Conservation (phyloP, 30 jellyfish, hydroid and myxozoan genomes). For the Nemopilema nomurai region DNA sequence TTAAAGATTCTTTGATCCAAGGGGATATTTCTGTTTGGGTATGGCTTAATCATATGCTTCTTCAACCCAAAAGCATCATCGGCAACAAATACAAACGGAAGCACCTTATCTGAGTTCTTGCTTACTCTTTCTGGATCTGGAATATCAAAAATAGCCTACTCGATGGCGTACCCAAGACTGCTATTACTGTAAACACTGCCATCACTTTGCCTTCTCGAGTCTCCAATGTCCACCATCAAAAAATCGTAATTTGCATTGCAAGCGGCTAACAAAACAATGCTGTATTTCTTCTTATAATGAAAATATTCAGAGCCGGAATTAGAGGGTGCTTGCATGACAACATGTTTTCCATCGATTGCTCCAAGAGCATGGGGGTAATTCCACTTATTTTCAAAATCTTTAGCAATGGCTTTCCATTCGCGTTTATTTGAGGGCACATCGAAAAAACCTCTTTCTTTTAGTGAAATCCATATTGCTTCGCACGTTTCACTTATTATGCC, state of each 20-base stretch:
- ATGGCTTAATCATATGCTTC: slow-evolving; percentile 62
- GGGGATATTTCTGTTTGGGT: slow-evolving; percentile 43
- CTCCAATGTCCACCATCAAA: slow-evolving; percentile 39
- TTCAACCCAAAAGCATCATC: slow-evolving; percentile 71
- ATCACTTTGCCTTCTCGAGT: slow-evolving; percentile 60
- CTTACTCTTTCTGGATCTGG: slow-evolving; percentile 41
- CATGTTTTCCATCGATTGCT: slow-evolving; percentile 64
- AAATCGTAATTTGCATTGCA: slow-evolving; percentile 40
- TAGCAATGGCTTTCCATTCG: slow-evolving; percentile 31
- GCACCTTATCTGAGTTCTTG: slow-evolving; percentile 31
- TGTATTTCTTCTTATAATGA: slow-evolving; percentile 34
- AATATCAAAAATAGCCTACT: slow-evolving; percentile 6
- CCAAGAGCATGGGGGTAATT: slow-evolving; percentile 53
- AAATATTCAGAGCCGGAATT: slow-evolving; percentile 36
- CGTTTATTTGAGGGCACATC: slow-evolving; percentile 1
- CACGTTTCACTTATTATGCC: slow-evolving; percentile 14
- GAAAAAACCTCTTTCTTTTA: neutral
- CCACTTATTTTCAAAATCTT: slow-evolving; percentile 27
- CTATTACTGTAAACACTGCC: slow-evolving; percentile 51
- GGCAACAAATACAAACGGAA: slow-evolving; percentile 62
- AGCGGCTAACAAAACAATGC: slow-evolving; percentile 41
- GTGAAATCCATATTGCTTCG: neutral
- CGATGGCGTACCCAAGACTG: slow-evolving; percentile 55
- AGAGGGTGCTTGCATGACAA: slow-evolving; percentile 55
- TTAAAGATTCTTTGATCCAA: slow-evolving; percentile 44